Percentiles rank a stretch among this genome's conserved stretches.
Conservation (phyloP, 2,888 invertebrate species). For the Netelia fuscicornis region DNA sequence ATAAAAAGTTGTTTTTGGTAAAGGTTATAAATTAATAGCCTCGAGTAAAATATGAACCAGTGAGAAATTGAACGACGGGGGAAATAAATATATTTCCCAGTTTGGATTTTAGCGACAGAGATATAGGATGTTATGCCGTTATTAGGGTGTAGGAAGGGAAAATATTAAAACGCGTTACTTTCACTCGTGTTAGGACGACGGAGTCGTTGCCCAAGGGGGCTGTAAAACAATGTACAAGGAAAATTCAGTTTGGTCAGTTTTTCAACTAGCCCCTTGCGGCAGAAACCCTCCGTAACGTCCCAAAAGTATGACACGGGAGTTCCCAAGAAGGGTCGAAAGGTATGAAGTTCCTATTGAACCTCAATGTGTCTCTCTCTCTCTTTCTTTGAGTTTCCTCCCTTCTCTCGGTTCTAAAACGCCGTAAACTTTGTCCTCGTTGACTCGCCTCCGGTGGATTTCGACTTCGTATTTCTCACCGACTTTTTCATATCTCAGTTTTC, state of each 20-base stretch:
- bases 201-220: constrained; percentile 48
- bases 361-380: constrained; percentile 9
- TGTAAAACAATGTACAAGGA: constrained; percentile 62
- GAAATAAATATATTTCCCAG: no score
- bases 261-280: constrained; percentile 59
- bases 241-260: constrained; percentile 64
- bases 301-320: constrained; percentile 21
- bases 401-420: constrained; percentile 42
- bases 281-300: constrained; percentile 1
- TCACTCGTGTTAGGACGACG: constrained; percentile 26
- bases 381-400: constrained; percentile 37
- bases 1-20: no score
- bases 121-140: no score
- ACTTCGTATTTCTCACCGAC: not conserved
- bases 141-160: constrained; percentile 15
- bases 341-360: constrained; percentile 40
- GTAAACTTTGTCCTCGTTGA: constrained; percentile 71
- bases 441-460: constrained; percentile 64
- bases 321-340: constrained; percentile 29
- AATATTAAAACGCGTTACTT: constrained; percentile 59
- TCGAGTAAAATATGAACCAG: no score
- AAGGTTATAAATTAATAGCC: no score
- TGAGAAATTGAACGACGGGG: constrained; percentile 1
- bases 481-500: not conserved
- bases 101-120: no score